Evolutionary conservation across 2,888 invertebrate genomes (phyloP), one percentile per base, ranked within the genome.

Genomic region (Calameuta filiformis): DNA sequence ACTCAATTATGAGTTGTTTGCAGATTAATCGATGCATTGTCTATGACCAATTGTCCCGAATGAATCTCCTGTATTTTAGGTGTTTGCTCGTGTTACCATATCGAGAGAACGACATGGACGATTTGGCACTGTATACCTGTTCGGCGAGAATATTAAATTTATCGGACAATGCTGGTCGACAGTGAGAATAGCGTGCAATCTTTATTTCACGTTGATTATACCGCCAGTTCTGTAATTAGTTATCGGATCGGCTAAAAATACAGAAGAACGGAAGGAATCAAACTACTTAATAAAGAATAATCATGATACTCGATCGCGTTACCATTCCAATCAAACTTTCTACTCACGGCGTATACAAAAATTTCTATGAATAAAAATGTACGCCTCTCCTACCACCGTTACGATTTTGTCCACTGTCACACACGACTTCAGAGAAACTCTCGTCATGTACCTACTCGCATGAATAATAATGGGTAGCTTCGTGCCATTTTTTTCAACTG

Each of bases 1-100:
- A 78, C 74, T 76, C 77, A 73, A 76, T 79, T 80, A 56, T 23
- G 23, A 56, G 56, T 56, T 56, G 78, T 81, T 83, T 76, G 79
- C 69, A 23, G 74, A 83, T 83, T 79, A 79, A 79, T 77, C 73
- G 78, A 74, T 34, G 74, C 69, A 75, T 75, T 80, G 73, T 69
- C 73, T 35, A 76, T 75, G 79, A 80, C 75, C 81, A 79, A 79
- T 79, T 77, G 78, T 81, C 76, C 76, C 68, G 75, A 76, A 35
- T 73, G 80, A 77, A 79, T 77, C 76, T 9, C 23, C 56, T 56
- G 56, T 56, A 23, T 56, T 56, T 56, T 56, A 56, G 56, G 56
- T 23, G 23, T 56, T 56, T 56, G 56, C 56, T 23, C 56, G 56
- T 23, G 56, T 56, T 56, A 56, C 23, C 56, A 56, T 56, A 56